Evolutionary conservation across 2,888 invertebrate genomes (phyloP).

Genomic region (Apamea anceps): DNA sequence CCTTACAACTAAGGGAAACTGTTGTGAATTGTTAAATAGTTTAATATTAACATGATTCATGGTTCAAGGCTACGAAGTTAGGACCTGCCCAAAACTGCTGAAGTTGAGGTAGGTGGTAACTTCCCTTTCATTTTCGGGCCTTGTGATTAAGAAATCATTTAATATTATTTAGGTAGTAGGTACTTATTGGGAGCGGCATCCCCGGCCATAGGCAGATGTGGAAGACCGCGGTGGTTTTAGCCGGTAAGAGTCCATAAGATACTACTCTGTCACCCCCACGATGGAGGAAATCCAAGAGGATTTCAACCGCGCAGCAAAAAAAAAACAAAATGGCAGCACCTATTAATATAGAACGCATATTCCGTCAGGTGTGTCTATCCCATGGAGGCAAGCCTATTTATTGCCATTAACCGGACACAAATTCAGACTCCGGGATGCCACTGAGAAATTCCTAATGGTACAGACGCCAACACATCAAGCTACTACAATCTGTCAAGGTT

Average conservation of each 20-base stretch:
- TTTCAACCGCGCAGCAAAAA: too few species aligned
- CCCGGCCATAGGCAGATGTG: too few species aligned
- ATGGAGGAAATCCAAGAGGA: too few species aligned
- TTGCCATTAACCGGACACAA: background rate
- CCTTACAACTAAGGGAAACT: conserved; percentile 13
- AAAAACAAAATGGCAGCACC: too few species aligned
- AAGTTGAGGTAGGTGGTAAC: background rate
- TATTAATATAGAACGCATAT: background rate
- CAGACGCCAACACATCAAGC: too few species aligned
- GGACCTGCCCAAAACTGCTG: background rate
- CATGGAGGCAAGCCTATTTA: background rate
- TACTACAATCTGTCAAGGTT: too few species aligned
- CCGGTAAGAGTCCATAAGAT: too few species aligned
- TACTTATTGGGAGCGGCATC: background rate
- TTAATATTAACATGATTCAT: conserved; percentile 30
- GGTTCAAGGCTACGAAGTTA: conserved; percentile 15
- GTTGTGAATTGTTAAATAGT: conserved; percentile 29
- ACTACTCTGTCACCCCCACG: too few species aligned
- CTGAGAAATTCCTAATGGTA: background rate
- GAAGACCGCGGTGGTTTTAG: too few species aligned
- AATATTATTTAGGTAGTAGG: background rate
- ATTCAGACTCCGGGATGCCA: background rate
- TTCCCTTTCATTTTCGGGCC: background rate
- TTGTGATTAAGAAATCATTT: background rate
- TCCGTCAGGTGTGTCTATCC: background rate